phyloP scores from a whole-genome alignment of 2,888 invertebrate species.

The Camponotus fellah region DNA sequence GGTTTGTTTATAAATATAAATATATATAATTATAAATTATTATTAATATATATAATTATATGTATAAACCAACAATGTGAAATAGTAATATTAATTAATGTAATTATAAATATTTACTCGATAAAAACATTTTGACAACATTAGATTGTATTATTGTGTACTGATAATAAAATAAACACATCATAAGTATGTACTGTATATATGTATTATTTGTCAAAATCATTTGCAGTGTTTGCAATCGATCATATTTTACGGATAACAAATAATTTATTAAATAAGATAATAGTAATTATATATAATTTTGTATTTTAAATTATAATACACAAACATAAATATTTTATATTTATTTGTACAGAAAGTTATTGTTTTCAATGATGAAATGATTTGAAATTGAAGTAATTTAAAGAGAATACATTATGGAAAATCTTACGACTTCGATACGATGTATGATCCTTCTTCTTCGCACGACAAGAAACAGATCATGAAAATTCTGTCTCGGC shows the following conservation, averaged over 20 bases:
- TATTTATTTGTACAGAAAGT: background rate
- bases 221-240: background rate
- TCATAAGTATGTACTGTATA: background rate
- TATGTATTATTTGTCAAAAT: background rate
- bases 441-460: constrained; percentile 32
- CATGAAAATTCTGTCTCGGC: constrained; percentile 38
- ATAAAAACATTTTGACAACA: background rate
- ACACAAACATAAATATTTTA: background rate
- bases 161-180: too few relatives aligned
- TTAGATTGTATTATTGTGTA: background rate
- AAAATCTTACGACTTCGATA: constrained; percentile 44
- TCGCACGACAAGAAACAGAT: constrained; percentile 31
- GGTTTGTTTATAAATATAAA: background rate
- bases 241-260: background rate
- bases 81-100: background rate
- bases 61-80: background rate
- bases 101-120: background rate
- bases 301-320: constrained; percentile 1
- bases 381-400: background rate
- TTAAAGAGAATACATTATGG: constrained; percentile 17
- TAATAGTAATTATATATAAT: background rate
- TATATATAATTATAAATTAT: background rate
- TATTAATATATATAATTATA: background rate
- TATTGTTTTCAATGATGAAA: background rate
- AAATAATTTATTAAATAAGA: background rate